Base-by-base conservation (phyloP, 2,113 vertebrate species). In the Scolopax mira region DNA sequence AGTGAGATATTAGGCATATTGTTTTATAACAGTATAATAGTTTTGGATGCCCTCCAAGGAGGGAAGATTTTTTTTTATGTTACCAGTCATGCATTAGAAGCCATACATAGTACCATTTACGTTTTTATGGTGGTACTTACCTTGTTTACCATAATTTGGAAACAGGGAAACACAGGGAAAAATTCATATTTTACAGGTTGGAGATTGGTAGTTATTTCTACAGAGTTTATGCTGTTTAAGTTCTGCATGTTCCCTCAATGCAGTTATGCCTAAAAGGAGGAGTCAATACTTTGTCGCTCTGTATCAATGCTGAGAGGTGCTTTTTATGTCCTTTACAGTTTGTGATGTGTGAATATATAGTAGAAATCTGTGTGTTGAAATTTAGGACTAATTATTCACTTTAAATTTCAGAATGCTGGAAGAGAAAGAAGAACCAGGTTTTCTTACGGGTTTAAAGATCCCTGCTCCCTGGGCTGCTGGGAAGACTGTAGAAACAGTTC, bases 401-500 rank as follows among this genome's bases (percentile, higher is more conserved):
- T 37, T 94, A 6, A 6, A 84, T 96, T 97, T 96, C 90, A 99
- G 99, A 95, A 99, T 99, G 97, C 97, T 99, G 93, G 99, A 99
- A 70, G 99, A 99, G 96, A 98, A 98, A 33, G 99, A 99, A 83
- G 99, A 99, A 77, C 99, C 99, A 37, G 99, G 99, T 62, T 99
- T 99, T 95, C 98, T 99, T 71, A 99, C 99, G 10, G 99, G 99
- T 52, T 98, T 99, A 93, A 99, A 99, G 97, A 99, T 99, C 93
- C 99, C 99, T 75, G 99, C 99, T 95, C 99, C 99, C 0, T 99
- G 99, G 99, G 99, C 99, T 92, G 99, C 99, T 70, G 99, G 99
- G 79, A 99, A 99, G 96, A 99, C 99, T 1, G 99, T 99, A 74
- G 99, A 99, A 97, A 99, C 99, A 5, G 98, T 99, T 31, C 99